Conservation (phyloP, 2,888 invertebrate species). For the Drosophila percnosoma region DNA sequence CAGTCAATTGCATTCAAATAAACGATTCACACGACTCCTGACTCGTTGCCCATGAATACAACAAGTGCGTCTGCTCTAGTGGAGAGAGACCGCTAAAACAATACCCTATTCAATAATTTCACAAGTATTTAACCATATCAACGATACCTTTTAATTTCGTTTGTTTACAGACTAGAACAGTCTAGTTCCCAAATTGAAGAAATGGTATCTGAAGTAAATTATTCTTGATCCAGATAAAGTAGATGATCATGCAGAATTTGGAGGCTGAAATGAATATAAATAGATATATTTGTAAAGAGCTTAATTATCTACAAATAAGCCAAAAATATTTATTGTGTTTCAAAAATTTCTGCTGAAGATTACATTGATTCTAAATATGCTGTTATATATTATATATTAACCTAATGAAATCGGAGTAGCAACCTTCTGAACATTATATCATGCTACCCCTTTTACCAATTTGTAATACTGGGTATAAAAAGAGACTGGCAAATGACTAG, state of each 20-base stretch:
- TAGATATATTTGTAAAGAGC: not conserved
- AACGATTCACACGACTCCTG: slow-evolving; percentile 49
- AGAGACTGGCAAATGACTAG: slow-evolving; percentile 44
- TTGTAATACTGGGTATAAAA: slow-evolving; percentile 12
- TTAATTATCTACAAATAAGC: not conserved
- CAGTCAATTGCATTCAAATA: slow-evolving; percentile 79
- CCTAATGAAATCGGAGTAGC: not conserved
- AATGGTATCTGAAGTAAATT: not conserved
- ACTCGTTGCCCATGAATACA: not conserved
- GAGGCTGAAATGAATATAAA: not conserved
- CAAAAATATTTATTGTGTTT: not conserved
- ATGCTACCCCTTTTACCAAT: not conserved
- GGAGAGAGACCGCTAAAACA: too few species aligned
- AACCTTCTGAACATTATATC: not conserved
- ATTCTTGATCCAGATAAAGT: not conserved
- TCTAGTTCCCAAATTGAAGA: too few species aligned
- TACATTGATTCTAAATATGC: not conserved
- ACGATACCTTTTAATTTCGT: not conserved
- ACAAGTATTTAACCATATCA: not conserved
- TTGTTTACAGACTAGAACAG: not conserved
- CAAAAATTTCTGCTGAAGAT: not conserved
- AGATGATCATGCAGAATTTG: not conserved
- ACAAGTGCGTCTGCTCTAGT: not conserved
- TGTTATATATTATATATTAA: not conserved
- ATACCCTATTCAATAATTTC: not conserved